Conservation (phyloP, 2,113 vertebrate genomes). For the Gasterosteus nipponicus region DNA sequence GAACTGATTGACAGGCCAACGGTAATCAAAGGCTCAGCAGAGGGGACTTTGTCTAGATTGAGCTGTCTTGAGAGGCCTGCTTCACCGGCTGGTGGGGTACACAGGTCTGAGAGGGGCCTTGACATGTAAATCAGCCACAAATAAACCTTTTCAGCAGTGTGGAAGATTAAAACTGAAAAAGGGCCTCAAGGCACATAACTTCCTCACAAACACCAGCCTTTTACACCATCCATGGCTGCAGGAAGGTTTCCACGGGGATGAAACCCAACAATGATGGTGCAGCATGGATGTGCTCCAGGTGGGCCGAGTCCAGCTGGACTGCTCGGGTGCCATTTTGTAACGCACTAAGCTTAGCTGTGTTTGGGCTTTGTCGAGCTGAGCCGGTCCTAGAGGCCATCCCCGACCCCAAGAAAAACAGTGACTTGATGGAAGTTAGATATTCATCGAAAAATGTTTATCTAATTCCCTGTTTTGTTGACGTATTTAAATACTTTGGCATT, state of each 20-base stretch:
- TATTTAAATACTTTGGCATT: not conserved
- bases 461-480: not conserved
- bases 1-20: conserved; percentile 48
- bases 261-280: conserved; percentile 45
- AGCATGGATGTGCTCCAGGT: conserved; percentile 54
- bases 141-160: conserved; percentile 53
- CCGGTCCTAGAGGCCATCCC: conserved; percentile 1
- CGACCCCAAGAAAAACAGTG: not conserved
- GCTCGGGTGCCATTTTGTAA: conserved; percentile 43
- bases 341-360: conserved; percentile 20
- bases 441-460: not conserved
- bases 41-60: conserved; percentile 53
- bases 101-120: conserved; percentile 60
- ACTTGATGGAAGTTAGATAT: not conserved
- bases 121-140: conserved; percentile 70
- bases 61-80: conserved; percentile 51
- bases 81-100: conserved; percentile 34
- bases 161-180: conserved; percentile 57
- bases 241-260: conserved; percentile 66
- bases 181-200: conserved; percentile 52
- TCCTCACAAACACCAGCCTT: conserved; percentile 54
- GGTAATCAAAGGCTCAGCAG: conserved; percentile 36
- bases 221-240: conserved; percentile 45
- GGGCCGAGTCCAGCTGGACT: conserved; percentile 63
- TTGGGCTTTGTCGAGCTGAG: conserved; percentile 8